phyloP scores from a whole-genome alignment of 2,888 invertebrate species.

The Neoscelio sp. region DNA sequence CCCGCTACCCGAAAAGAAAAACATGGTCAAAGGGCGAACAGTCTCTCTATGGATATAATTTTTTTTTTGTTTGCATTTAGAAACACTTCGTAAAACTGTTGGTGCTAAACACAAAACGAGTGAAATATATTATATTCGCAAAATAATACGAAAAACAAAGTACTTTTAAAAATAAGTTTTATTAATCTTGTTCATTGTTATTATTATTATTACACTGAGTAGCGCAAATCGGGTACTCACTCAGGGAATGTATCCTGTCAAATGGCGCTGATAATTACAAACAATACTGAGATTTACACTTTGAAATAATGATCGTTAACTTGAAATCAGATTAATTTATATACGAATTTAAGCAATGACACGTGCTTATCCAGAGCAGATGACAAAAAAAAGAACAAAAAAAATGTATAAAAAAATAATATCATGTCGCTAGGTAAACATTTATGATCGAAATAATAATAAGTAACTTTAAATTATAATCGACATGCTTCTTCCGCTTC shows the following conservation, averaged over 20 bases:
- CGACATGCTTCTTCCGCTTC: constrained; percentile 72
- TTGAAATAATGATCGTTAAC: constrained; percentile 81
- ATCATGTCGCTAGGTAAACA: constrained; percentile 56
- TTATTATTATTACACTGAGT: constrained; percentile 81
- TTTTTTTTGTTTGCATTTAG: constrained; percentile 59
- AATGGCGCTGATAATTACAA: constrained; percentile 83
- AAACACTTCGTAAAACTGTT: constrained; percentile 69
- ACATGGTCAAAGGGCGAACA: constrained; percentile 72
- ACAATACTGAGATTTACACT: constrained; percentile 83
- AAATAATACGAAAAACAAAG: constrained; percentile 73
- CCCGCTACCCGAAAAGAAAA: no score
- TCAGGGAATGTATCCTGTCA: constrained; percentile 83
- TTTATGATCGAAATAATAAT: constrained; percentile 65
- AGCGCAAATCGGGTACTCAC: constrained; percentile 83
- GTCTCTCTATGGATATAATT: constrained; percentile 64
- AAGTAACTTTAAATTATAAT: constrained; percentile 57
- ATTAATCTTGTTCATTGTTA: constrained; percentile 53
- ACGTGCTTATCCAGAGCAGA: constrained; percentile 77
- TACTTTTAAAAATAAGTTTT: constrained; percentile 68
- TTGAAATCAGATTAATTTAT: constrained; percentile 77
- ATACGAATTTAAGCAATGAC: constrained; percentile 78
- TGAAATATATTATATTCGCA: constrained; percentile 76
- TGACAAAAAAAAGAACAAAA: constrained; percentile 64
- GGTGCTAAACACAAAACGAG: constrained; percentile 81
- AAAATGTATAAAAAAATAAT: constrained; percentile 25